Percentiles rank a stretch among this genome's conserved stretches.
Evolutionary conservation across 2,797 vertebrate genomes (phyloP).

Genomic region (Hoplostethus mediterraneus): DNA sequence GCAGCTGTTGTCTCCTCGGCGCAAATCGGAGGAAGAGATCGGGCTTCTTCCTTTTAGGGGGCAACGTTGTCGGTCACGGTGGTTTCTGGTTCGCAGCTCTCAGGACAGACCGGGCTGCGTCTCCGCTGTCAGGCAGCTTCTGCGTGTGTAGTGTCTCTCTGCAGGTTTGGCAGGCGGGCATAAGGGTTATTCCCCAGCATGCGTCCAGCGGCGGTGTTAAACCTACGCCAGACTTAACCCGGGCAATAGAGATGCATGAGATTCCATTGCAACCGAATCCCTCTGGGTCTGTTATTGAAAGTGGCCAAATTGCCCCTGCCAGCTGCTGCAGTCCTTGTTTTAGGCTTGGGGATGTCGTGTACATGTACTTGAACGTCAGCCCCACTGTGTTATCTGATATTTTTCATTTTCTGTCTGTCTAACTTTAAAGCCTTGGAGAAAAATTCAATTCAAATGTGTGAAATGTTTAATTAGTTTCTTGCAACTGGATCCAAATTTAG

Average conservation of each 20-base stretch:
- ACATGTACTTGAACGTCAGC: slow-evolving; percentile 20
- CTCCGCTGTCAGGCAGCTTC: slow-evolving; percentile 40
- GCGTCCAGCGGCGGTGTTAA: slow-evolving; percentile 36
- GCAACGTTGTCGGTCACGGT: slow-evolving; percentile 64
- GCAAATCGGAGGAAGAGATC: slow-evolving; percentile 39
- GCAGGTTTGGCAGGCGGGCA: slow-evolving; percentile 36
- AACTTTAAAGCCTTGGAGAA: slow-evolving; percentile 20
- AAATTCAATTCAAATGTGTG: slow-evolving; percentile 24
- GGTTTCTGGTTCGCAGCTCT: slow-evolving; percentile 64
- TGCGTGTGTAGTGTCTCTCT: not conserved
- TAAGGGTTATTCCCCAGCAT: slow-evolving; percentile 57
- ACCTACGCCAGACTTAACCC: slow-evolving; percentile 48
- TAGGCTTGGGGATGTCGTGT: slow-evolving; percentile 13
- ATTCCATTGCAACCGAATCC: slow-evolving; percentile 65
- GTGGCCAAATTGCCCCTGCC: slow-evolving; percentile 38
- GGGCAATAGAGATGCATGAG: slow-evolving; percentile 49
- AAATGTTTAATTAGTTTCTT: slow-evolving; percentile 16
- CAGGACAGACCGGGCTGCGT: slow-evolving; percentile 40
- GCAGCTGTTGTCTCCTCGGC: slow-evolving; percentile 77
- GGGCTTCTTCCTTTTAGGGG: slow-evolving; percentile 32
- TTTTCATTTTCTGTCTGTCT: slow-evolving; percentile 12
- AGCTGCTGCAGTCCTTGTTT: slow-evolving; percentile 55
- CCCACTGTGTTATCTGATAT: slow-evolving; percentile 55
- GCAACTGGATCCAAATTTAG: slow-evolving; percentile 47
- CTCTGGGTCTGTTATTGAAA: slow-evolving; percentile 53